A percentile compares a stretch with the other conserved stretches of the same genome.
Conservation (phyloP, 1,140 invertebrate species). For the Cecropterus lyciades region DNA sequence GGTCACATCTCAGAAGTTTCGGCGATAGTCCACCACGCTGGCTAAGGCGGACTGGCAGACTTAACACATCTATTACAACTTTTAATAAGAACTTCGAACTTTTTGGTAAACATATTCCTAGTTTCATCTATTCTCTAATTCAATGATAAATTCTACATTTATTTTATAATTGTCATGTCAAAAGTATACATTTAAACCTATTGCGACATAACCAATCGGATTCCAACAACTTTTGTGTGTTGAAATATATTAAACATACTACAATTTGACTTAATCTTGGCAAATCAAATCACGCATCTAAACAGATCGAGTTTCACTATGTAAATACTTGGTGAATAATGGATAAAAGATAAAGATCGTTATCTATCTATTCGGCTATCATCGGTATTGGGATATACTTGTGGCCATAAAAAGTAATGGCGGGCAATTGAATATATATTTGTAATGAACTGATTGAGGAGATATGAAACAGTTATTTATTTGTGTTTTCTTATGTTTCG, state of each 20-base stretch:
- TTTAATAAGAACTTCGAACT: too few relatives aligned
- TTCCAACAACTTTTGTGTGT: neutral
- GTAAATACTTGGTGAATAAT: conserved; percentile 21
- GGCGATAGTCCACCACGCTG: too few relatives aligned
- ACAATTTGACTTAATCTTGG: conserved; percentile 1
- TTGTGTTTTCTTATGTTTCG: neutral
- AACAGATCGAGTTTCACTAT: conserved; percentile 21
- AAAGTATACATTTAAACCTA: too few relatives aligned
- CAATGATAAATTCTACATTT: too few relatives aligned
- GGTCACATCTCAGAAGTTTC: too few relatives aligned
- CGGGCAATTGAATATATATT: conserved; percentile 25
- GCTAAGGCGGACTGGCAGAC: too few relatives aligned
- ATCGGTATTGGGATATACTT: conserved; percentile 1
- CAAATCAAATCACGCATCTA: neutral
- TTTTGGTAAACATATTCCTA: too few relatives aligned
- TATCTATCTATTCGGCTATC: conserved; percentile 30
- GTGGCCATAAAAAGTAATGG: conserved; percentile 18
- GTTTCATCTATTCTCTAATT: too few relatives aligned
- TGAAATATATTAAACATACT: neutral
- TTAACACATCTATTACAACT: too few relatives aligned
- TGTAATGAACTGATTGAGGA: conserved; percentile 13
- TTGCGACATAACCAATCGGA: too few relatives aligned
- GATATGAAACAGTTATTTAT: conserved; percentile 12
- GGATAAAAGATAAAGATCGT: conserved; percentile 23
- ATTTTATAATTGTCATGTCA: too few relatives aligned